Base-by-base conservation (phyloP, 2,888 invertebrate genomes). In the Temnothorax rugatulus region DNA sequence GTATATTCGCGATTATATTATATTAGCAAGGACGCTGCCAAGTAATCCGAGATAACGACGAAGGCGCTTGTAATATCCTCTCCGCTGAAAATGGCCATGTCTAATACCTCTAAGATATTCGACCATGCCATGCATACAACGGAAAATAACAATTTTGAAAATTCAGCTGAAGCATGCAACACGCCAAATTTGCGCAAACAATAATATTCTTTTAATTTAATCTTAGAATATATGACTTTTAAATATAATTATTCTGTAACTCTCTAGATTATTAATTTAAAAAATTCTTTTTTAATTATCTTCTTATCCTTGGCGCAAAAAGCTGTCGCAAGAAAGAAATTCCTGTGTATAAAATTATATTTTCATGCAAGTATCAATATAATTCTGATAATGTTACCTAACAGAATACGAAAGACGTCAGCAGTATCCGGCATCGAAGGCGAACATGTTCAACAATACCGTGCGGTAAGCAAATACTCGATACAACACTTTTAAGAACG, bases 381-480 rank as follows among this genome's bases (percentile, higher is more conserved):
- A 54, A 44, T 54, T 68, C 29, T 15, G 44, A 68, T 68, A 47
- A 57, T 54, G 44, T 77, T 77, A 68, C 15, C 13, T 66, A 77
- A 77, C 54, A 66, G 66, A 66, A 68, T 44, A 68, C n/a, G 68
- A 77, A 66, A 57, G 54, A 68, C 77, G 57, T 77, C 77, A 66
- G 29, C 54, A 29, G 15, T 77, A 68, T 68, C 77, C 57, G 68
- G 29, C n/a, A 68, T 11, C 29, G 68, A 77, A 77, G 44, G 77
- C 7, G 21, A 44, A 68, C 57, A 44, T 21, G 57, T 57, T 77
- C 29, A 77, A 77, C 47, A 15, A 54, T 66, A 64, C 18, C 29
- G 29, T 68, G 13, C 11, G 44, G 68, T 68, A 68, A 77, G 77
- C 68, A 77, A 77, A 77, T 68, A 77, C n/a, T 38, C 54, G 15